Percentiles rank a stretch among this genome's conserved stretches.
Conservation (phyloP, 2,113 vertebrate genomes). For the Verasper variegatus region DNA sequence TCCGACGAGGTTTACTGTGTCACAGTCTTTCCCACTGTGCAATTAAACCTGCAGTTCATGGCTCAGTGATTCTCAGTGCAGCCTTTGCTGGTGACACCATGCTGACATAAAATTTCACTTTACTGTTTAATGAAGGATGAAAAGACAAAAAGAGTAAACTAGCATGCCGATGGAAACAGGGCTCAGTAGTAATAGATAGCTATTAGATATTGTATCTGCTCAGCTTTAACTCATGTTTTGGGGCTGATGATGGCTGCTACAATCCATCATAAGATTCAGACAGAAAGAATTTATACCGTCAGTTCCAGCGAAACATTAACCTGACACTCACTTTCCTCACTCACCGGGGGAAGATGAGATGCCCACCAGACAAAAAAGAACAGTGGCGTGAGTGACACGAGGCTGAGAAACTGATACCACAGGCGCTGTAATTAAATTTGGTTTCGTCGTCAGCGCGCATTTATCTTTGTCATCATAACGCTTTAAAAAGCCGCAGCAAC, state of each 20-base stretch:
- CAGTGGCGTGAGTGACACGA: background rate
- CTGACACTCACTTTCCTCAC: background rate
- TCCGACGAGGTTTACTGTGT: background rate
- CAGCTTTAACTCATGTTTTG: background rate
- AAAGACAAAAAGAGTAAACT: conserved; percentile 21
- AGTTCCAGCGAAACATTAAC: conserved; percentile 18
- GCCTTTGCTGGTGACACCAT: background rate
- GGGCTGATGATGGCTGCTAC: background rate
- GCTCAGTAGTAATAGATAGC: background rate
- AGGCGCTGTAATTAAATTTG: conserved; percentile 49
- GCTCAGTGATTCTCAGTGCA: conserved; percentile 23
- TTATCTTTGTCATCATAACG: conserved; percentile 58
- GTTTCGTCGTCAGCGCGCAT: conserved; percentile 38
- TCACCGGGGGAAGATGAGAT: background rate
- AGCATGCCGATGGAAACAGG: background rate
- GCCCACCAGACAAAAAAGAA: conserved; percentile 2
- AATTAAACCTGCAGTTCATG: conserved; percentile 6
- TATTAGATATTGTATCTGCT: conserved; percentile 13
- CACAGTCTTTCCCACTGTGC: background rate
- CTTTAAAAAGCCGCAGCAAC: conserved; percentile 23
- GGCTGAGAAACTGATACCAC: conserved; percentile 15
- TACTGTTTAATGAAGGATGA: conserved; percentile 23
- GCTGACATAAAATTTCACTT: conserved; percentile 23
- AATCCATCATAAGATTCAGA: conserved; percentile 14
- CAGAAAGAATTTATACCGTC: background rate